A percentile compares a stretch with the other conserved stretches of the same genome.
Conservation (phyloP, 2,113 vertebrate genomes). For the Thermophis baileyi region DNA sequence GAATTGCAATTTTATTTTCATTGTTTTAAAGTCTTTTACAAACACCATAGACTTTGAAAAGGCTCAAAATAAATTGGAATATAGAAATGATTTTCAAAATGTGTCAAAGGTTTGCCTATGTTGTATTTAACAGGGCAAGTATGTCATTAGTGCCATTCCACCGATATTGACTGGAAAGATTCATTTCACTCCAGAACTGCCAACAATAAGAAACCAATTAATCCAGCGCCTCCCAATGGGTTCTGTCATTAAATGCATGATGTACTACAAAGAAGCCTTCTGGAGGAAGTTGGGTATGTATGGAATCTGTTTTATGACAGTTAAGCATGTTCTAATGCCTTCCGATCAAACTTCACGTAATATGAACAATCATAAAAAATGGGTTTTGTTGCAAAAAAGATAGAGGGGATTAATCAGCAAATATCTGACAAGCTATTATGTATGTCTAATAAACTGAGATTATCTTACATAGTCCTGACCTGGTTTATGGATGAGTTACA, state of each 20-base stretch:
- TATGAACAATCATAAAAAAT: not conserved
- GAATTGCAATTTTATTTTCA: not conserved
- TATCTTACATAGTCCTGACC: not conserved
- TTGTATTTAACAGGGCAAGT: slow-evolving; percentile 76
- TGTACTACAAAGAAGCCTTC: slow-evolving; percentile 95
- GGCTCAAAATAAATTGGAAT: not conserved
- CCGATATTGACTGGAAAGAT: slow-evolving; percentile 87
- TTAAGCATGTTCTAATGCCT: not conserved
- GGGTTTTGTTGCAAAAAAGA: not conserved
- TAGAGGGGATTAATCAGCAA: not conserved
- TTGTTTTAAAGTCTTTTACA: not conserved
- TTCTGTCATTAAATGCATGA: slow-evolving; percentile 94
- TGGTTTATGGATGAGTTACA: not conserved
- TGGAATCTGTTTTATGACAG: not conserved
- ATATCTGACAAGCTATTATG: not conserved
- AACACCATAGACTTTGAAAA: not conserved
- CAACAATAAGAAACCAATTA: slow-evolving; percentile 87
- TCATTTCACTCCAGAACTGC: slow-evolving; percentile 88
- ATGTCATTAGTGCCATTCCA: slow-evolving; percentile 87
- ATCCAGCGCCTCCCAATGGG: slow-evolving; percentile 93
- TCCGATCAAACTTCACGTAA: not conserved
- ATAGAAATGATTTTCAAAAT: not conserved
- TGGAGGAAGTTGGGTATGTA: slow-evolving; percentile 88
- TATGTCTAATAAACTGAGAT: not conserved
- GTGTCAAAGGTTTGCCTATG: slow-evolving; percentile 30